Evolutionary conservation across 2,113 vertebrate genomes (phyloP).

Genomic region (Heloderma charlesbogerti): DNA sequence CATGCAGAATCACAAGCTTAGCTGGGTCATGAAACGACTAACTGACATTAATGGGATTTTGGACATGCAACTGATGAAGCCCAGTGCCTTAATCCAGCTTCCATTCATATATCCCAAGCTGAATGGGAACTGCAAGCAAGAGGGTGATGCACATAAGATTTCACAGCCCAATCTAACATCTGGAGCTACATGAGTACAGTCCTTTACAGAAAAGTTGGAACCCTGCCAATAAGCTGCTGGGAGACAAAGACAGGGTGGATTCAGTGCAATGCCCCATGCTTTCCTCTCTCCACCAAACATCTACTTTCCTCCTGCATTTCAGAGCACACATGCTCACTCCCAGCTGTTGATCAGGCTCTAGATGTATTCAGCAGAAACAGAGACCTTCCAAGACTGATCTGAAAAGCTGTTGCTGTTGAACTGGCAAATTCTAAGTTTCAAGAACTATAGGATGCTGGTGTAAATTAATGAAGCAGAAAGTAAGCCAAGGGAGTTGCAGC

Average conservation of each 20-base stretch:
- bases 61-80: background rate
- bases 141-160: background rate
- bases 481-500: background rate
- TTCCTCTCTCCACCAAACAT: background rate
- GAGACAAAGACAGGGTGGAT: background rate
- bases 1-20: background rate
- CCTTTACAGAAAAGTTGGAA: background rate
- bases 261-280: background rate
- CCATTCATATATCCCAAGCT: background rate
- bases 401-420: background rate
- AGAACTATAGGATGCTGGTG: background rate
- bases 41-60: background rate
- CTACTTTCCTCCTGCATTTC: background rate
- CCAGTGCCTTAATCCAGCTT: background rate
- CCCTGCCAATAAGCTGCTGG: background rate
- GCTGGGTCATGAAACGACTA: background rate
- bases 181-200: background rate
- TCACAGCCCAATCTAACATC: background rate
- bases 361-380: background rate
- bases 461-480: conserved; percentile 1
- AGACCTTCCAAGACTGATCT: background rate
- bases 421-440: background rate
- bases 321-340: background rate
- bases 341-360: background rate
- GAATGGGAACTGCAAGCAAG: background rate